Evolutionary conservation across 1,140 invertebrate genomes (phyloP).

Genomic region (Hestina assimilis): DNA sequence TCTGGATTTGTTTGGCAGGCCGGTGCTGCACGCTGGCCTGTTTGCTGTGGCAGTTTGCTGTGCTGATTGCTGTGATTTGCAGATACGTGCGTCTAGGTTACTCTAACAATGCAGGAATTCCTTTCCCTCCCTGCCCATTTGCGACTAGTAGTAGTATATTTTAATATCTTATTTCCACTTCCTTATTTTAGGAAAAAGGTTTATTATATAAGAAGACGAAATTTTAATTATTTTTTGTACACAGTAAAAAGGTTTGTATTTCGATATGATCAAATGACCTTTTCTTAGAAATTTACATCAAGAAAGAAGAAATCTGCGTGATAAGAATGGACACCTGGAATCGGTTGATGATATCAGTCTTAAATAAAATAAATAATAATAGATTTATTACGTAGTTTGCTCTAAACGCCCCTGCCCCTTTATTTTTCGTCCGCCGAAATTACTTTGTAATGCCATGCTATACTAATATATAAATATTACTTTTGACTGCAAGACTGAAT

Average conservation of each 20-base stretch:
- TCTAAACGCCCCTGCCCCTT: background rate
- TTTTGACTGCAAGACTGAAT: too few relatives aligned
- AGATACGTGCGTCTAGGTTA: conserved; percentile 66
- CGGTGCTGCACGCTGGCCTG: conserved; percentile 75
- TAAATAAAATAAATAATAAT: background rate
- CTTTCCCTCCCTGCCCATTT: conserved; percentile 50
- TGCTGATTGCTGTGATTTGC: conserved; percentile 74
- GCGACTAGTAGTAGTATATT: conserved; percentile 10
- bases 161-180: conserved; percentile 1
- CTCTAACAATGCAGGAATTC: conserved; percentile 32
- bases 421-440: too few relatives aligned
- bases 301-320: conserved; percentile 17
- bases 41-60: conserved; percentile 75
- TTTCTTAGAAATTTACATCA: conserved; percentile 18
- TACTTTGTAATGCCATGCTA: too few relatives aligned
- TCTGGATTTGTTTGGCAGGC: conserved; percentile 74
- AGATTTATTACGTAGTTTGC: background rate
- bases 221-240: background rate
- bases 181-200: conserved; percentile 11
- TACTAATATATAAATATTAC: too few relatives aligned
- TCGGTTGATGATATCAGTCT: background rate
- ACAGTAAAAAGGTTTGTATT: background rate
- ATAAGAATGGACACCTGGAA: conserved; percentile 4
- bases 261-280: background rate
- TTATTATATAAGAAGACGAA: background rate